These are phyloP conservation scores for Scaptomyza reducta DNA, from an alignment of 2,888 invertebrate genomes.

Conservation along the genomic window DNA sequence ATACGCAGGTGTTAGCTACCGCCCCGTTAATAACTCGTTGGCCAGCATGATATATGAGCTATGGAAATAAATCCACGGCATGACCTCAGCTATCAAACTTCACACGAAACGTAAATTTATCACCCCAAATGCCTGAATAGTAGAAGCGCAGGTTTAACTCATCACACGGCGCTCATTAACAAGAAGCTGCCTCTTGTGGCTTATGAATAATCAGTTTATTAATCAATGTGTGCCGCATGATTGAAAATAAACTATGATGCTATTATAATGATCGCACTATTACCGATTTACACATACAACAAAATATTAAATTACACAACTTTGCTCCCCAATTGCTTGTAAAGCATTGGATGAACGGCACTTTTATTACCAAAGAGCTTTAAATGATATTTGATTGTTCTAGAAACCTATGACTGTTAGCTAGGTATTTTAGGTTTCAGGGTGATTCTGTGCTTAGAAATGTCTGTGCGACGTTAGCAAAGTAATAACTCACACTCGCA, in stretches of 20 bases:
- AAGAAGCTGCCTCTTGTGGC: slow-evolving; percentile 74
- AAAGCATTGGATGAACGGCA: slow-evolving; percentile 26
- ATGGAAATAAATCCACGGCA: slow-evolving; percentile 75
- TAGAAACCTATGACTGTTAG: not conserved
- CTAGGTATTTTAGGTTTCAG: not conserved
- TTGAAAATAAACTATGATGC: slow-evolving; percentile 76
- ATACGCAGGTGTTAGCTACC: slow-evolving; percentile 76
- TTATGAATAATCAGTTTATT: slow-evolving; percentile 78
- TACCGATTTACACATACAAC: slow-evolving; percentile 42
- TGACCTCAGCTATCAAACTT: slow-evolving; percentile 78
- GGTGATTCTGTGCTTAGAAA: not conserved
- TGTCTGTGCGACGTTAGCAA: not conserved
- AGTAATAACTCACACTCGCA: no score
- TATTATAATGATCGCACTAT: slow-evolving; percentile 77
- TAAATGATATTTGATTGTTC: slow-evolving; percentile 5
- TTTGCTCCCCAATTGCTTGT: slow-evolving; percentile 18
- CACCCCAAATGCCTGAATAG: slow-evolving; percentile 33
- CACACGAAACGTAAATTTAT: slow-evolving; percentile 70
- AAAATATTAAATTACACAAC: slow-evolving; percentile 22
- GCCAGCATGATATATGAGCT: slow-evolving; percentile 70
- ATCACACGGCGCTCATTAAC: slow-evolving; percentile 72
- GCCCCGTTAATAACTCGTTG: slow-evolving; percentile 67
- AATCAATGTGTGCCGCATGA: slow-evolving; percentile 71
- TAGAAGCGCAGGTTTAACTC: slow-evolving; percentile 53
- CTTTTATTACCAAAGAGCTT: not conserved